A percentile compares a stretch with the other conserved stretches of the same genome.
phyloP scores from a whole-genome alignment of 2,888 invertebrate species.

The Tuberolachnus salignus region DNA sequence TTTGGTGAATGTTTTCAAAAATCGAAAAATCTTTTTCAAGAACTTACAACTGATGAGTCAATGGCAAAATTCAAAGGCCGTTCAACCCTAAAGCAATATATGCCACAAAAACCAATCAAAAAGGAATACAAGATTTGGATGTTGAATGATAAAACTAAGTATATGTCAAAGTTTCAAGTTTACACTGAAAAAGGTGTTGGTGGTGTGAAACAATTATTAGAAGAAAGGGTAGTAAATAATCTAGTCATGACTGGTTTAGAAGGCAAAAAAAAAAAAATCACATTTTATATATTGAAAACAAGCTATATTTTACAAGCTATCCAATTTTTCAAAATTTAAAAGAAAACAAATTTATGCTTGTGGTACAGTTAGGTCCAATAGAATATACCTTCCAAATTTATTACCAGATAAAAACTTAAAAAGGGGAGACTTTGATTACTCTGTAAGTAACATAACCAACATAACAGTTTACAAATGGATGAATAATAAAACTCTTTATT shows the following conservation, averaged over 20 bases:
- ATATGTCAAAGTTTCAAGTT: slow-evolving; percentile 33
- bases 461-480: slow-evolving; percentile 10
- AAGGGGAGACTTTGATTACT: neutral
- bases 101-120: slow-evolving; percentile 56
- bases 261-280: slow-evolving; percentile 4
- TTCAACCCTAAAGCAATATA: slow-evolving; percentile 1
- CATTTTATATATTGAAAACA: slow-evolving; percentile 9
- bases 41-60: slow-evolving; percentile 53
- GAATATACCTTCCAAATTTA: slow-evolving; percentile 2
- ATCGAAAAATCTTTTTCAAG: neutral
- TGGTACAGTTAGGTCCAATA: neutral
- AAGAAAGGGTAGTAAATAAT: slow-evolving; percentile 56
- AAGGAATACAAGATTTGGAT: slow-evolving; percentile 57
- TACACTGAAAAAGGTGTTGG: slow-evolving; percentile 57
- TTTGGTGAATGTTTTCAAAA: slow-evolving; percentile 19
- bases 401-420: neutral
- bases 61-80: slow-evolving; percentile 56
- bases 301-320: neutral
- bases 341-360: slow-evolving; percentile 6
- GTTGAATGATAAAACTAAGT: slow-evolving; percentile 35
- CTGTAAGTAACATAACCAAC: neutral
- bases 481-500: slow-evolving; percentile 4
- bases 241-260: neutral
- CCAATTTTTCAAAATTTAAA: neutral
- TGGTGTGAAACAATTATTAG: slow-evolving; percentile 47